These are phyloP conservation scores for Asteroscopus sphinx DNA, from an alignment of 2,888 invertebrate genomes.

Conservation along the genomic window DNA sequence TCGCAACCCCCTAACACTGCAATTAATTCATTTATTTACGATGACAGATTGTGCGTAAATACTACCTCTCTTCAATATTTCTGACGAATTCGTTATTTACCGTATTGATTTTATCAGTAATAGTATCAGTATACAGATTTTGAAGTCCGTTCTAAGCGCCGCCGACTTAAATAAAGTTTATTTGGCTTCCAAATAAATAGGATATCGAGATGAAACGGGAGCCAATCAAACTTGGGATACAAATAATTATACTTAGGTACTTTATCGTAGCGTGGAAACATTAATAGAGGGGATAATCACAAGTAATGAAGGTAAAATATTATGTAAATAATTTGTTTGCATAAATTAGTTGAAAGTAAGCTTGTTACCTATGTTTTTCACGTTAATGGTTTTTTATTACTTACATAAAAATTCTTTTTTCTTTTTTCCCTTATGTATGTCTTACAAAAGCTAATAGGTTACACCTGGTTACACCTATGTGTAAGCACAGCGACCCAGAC, in stretches of 20 bases:
- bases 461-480: too few relatives aligned
- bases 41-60: too few relatives aligned
- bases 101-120: neutral
- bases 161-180: conserved; percentile 1
- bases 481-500: too few relatives aligned
- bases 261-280: too few relatives aligned
- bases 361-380: too few relatives aligned
- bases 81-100: neutral
- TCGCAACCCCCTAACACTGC: too few relatives aligned
- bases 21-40: too few relatives aligned
- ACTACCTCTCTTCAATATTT: neutral
- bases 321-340: conserved; percentile 16
- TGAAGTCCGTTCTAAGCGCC: neutral
- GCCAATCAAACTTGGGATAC: conserved; percentile 29
- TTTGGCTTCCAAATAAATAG: conserved; percentile 12
- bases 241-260: too few relatives aligned
- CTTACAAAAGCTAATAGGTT: too few relatives aligned
- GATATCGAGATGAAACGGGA: conserved; percentile 23
- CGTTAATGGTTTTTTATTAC: too few relatives aligned
- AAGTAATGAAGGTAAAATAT: neutral
- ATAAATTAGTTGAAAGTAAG: conserved; percentile 30
- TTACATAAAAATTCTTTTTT: too few relatives aligned
- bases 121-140: neutral
- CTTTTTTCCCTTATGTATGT: too few relatives aligned
- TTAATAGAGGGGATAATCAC: neutral